Evolutionary conservation across 2,888 invertebrate genomes (phyloP).

Genomic region (Mesochorus sp.): DNA sequence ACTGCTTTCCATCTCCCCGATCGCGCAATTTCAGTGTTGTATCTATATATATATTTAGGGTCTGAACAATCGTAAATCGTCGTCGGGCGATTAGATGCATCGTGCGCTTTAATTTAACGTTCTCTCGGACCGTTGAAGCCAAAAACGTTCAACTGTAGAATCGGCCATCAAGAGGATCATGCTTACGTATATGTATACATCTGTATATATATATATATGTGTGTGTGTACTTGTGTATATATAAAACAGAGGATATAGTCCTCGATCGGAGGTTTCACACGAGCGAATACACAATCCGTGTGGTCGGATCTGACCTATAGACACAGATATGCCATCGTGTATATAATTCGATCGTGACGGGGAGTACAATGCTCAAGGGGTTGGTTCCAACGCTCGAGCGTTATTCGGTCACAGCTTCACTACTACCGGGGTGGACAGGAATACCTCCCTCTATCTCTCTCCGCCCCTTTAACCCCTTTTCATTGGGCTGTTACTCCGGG

Average conservation of each 20-base stretch:
- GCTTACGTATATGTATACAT: background rate
- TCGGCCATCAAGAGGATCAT: conserved; percentile 22
- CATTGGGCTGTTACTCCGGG: conserved; percentile 59
- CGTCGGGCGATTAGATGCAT: conserved; percentile 37
- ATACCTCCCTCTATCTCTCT: conserved; percentile 2
- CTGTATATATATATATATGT: background rate
- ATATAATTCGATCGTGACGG: conserved; percentile 70
- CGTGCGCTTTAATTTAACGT: conserved; percentile 46
- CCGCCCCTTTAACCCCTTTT: conserved; percentile 34
- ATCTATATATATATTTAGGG: no score
- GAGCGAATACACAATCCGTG: conserved; percentile 40
- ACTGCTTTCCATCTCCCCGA: background rate
- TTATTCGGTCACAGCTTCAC: conserved; percentile 44
- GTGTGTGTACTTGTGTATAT: background rate
- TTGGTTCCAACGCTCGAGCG: conserved; percentile 27
- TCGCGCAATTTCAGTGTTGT: no score
- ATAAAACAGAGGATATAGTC: background rate
- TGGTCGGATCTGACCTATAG: conserved; percentile 56
- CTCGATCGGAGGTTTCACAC: conserved; percentile 47
- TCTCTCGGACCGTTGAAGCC: conserved; percentile 31
- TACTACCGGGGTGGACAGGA: conserved; percentile 3
- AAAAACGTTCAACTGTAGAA: conserved; percentile 32
- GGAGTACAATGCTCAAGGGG: conserved; percentile 56
- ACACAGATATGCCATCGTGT: conserved; percentile 57
- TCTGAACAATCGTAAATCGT: conserved; percentile 17